A percentile compares a stretch with the other conserved stretches of the same genome.
These are phyloP conservation scores for Takifugu bimaculatus DNA, from an alignment of 2,113 vertebrate genomes.

Conservation along the genomic window DNA sequence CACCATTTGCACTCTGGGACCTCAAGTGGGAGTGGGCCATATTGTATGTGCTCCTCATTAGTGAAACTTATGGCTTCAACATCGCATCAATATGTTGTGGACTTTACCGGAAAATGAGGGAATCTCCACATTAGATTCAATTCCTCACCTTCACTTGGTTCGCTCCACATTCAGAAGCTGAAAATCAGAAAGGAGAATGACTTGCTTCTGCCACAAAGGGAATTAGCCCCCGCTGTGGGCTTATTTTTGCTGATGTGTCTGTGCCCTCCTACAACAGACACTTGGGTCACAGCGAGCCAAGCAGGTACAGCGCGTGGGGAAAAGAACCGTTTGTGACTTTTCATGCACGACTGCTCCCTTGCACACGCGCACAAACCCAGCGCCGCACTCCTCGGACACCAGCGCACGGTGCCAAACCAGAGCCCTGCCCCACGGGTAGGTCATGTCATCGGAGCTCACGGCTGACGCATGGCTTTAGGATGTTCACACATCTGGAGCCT, in stretches of 20 bases:
- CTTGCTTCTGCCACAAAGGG: too few species aligned
- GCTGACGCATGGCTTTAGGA: slow-evolving; percentile 60
- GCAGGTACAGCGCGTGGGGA: not conserved
- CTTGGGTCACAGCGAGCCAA: too few species aligned
- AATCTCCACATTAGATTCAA: too few species aligned
- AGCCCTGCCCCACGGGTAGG: slow-evolving; percentile 64
- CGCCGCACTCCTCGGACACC: slow-evolving; percentile 13
- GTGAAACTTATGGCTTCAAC: slow-evolving; percentile 76
- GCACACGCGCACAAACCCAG: not conserved
- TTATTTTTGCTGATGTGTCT: too few species aligned
- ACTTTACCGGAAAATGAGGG: too few species aligned
- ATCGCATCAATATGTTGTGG: too few species aligned
- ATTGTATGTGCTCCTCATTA: slow-evolving; percentile 71
- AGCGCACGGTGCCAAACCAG: slow-evolving; percentile 37
- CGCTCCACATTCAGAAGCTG: too few species aligned
- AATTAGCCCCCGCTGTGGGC: too few species aligned
- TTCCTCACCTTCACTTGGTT: too few species aligned
- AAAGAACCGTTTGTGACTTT: not conserved
- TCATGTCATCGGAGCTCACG: slow-evolving; percentile 57
- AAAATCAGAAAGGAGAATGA: too few species aligned
- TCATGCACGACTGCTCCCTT: slow-evolving; percentile 2
- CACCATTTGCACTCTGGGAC: slow-evolving; percentile 58
- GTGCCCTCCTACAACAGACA: too few species aligned
- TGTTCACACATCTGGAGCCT: slow-evolving; percentile 70
- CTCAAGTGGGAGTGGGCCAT: slow-evolving; percentile 44